Evolutionary conservation across 2,113 vertebrate species (phyloP), one percentile per base, ranked within the genome.

Genomic region (Sciurus niger): DNA sequence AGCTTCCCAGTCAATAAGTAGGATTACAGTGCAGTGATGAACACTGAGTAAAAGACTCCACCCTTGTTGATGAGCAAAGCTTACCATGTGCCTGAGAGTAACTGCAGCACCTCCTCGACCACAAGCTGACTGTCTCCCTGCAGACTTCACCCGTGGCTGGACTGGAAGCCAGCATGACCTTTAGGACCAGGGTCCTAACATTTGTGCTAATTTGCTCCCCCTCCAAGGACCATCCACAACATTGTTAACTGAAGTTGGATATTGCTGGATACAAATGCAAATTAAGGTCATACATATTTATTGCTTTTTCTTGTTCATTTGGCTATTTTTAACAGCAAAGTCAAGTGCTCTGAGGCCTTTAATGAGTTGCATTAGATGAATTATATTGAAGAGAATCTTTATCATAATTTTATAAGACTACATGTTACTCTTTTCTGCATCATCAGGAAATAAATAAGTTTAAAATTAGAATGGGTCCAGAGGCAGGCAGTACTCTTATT

Each of bases 371-470:
- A 17, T 8, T 37, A 77, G 63, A 16, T 51, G 24, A 92, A 95
- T 73, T 86, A 90, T 24, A 84, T 9, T 86, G 63, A 79, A 94
- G 37, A 70, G 68, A 94, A 67, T 85, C 34, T 87, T 58, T 20
- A 83, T 9, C 70, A 67, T 72, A 68, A 83, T 94, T 92, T 92
- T 58, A 46, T 78, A 65, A 67, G 68, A 72, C 22, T 51, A 70
- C 8, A 53, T 92, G 68, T 17, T 74, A 7, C n/a, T 88, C 32
- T 92, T 32, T 37, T 96, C 17, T 86, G 37, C 20, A 70, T 93
- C 74, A 78, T 55, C 34, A 91, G 6, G 11, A 87, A 83, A 89
- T 88, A 87, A 51, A 63, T 8, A 87, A 78, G 93, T 48, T 22
- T 34, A 77, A 65, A 95, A 24, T 6, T 89, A 30, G 30, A 37